Evolutionary conservation across 2,888 invertebrate genomes (phyloP), one percentile per base, ranked within the genome.

Genomic region (Andricus curvator): DNA sequence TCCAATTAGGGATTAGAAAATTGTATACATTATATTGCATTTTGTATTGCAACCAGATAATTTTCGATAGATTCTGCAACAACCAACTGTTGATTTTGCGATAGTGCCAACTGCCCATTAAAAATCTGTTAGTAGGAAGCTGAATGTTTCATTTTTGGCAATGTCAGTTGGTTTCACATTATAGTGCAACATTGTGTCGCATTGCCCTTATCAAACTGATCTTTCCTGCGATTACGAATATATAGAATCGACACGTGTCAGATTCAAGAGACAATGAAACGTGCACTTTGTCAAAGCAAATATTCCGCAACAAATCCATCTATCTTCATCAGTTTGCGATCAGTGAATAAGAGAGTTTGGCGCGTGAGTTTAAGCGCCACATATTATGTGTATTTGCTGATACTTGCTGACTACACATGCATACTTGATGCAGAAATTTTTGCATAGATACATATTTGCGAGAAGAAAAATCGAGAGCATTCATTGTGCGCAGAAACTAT

Each of bases 401-500:
- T 48, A 48, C 17, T 15, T 15, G 48, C 48, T 15, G 4, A 48
- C 29, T 29, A 9, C n/a, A 70, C 33, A 22, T 51, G 48, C 25
- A 70, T 33, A 29, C 9, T 25, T 51, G 70, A 51, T 70, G 70
- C 29, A 70, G 70, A 2, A 51, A 70, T 25, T 51, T 51, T 51
- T 70, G 66, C 66, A 41, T 11, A 11, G 33, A 37, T 66, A 65
- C 29, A n/a, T 22, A 62, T 25, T 4, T 66, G 11, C 41, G 37
- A 20, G n/a, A 66, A 51, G 70, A 70, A 70, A 51, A 33, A 29
- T 70, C 33, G 15, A 51, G 17, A 48, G 25, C 51, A 51, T 48
- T 70, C 70, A 51, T 70, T 51, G 29, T 70, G 70, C 51, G 70
- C 70, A 70, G 29, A 70, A 70, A 51, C 51, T 70, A 70, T 70